Conservation (phyloP, 1,140 invertebrate genomes). For the Drosophila ohnishii region DNA sequence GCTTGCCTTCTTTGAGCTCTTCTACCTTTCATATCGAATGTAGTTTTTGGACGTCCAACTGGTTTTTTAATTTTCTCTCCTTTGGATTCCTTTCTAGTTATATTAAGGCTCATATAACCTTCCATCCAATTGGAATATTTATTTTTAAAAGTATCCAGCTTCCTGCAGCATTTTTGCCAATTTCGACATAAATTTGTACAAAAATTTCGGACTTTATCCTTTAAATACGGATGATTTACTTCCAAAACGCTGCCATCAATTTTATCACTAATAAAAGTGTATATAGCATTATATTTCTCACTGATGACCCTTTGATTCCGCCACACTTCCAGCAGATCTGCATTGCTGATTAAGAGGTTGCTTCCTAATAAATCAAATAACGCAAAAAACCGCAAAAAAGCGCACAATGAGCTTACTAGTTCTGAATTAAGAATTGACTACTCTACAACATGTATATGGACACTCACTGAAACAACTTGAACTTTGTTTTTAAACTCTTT, state of each 20-base stretch:
- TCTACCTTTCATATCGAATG: constrained; percentile 7
- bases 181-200: background rate
- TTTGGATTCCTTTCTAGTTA: background rate
- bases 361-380: no score
- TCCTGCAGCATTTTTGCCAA: background rate
- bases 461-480: no score
- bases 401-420: no score
- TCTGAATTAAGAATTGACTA: no score
- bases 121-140: background rate
- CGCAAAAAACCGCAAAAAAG: no score
- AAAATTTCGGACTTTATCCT: no score
- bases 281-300: constrained; percentile 14
- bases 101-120: background rate
- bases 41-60: background rate
- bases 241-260: constrained; percentile 7
- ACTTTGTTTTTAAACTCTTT: no score
- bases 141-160: background rate
- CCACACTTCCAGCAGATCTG: no score
- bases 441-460: no score
- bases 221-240: no score
- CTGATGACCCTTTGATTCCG: background rate
- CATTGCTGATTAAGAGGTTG: no score
- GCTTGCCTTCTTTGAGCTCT: background rate
- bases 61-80: background rate
- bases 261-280: constrained; percentile 15